Evolutionary conservation across 2,113 vertebrate species (phyloP).

Genomic region (Neodontobutis hainanensis): DNA sequence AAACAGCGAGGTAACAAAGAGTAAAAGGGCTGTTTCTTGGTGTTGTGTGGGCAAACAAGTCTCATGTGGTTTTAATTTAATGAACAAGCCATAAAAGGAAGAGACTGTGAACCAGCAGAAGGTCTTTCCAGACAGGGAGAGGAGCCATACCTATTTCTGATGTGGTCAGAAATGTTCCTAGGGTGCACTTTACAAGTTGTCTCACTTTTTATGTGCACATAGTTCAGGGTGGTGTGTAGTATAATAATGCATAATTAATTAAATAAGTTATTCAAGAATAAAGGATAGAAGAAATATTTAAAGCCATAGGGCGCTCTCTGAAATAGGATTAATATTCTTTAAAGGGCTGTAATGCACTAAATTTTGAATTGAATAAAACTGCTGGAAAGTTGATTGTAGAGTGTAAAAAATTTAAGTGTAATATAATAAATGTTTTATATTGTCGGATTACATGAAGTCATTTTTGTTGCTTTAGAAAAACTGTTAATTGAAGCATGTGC

Average conservation of each 20-base stretch:
- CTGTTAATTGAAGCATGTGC: conserved; percentile 3
- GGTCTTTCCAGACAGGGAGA: not conserved
- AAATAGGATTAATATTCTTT: no score
- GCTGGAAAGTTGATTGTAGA: conserved; percentile 18
- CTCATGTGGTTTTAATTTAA: conserved; percentile 26
- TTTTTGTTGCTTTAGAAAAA: conserved; percentile 11
- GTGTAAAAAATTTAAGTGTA: conserved; percentile 1
- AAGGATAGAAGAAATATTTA: not conserved
- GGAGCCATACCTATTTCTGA: conserved; percentile 11
- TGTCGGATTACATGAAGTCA: conserved; percentile 1
- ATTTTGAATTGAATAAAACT: conserved; percentile 10
- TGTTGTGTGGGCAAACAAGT: not conserved
- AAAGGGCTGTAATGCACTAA: conserved; percentile 49
- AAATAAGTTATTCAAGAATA: not conserved
- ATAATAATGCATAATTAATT: not conserved
- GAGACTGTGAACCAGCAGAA: conserved; percentile 18
- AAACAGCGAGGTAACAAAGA: conserved; percentile 52
- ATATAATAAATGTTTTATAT: conserved; percentile 50
- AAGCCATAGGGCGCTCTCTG: no score
- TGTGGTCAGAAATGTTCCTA: conserved; percentile 28
- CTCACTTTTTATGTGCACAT: conserved; percentile 9
- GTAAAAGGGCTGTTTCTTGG: not conserved
- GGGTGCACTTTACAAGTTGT: conserved; percentile 25
- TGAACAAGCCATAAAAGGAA: conserved; percentile 39
- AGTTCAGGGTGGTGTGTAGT: not conserved